Evolutionary conservation across 2,888 invertebrate genomes (phyloP).

Genomic region (Lasioglossum oenotherae): DNA sequence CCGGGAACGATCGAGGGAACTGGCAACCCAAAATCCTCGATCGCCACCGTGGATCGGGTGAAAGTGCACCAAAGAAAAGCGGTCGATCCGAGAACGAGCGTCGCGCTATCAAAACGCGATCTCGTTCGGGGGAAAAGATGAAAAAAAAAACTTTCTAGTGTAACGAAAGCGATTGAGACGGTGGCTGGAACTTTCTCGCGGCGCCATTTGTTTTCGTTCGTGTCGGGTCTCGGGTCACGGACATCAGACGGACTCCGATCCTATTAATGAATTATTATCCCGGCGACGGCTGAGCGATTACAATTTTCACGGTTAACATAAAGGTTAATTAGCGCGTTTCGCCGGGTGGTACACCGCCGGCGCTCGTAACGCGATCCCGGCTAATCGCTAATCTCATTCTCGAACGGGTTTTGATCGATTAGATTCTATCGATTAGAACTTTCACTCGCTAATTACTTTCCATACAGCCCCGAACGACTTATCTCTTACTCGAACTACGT

Average conservation of each 20-base stretch:
- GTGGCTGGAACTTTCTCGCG: slow-evolving; percentile 65
- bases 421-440: slow-evolving; percentile 37
- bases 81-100: slow-evolving; percentile 47
- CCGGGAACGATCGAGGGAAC: background rate
- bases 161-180: slow-evolving; percentile 52
- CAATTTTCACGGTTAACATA: slow-evolving; percentile 34
- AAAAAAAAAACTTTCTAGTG: slow-evolving; percentile 63
- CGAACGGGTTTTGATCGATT: background rate
- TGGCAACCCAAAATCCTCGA: background rate
- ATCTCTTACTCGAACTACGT: slow-evolving; percentile 12
- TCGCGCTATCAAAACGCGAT: slow-evolving; percentile 58
- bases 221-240: slow-evolving; percentile 49
- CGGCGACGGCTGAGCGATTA: background rate
- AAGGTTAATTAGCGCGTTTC: slow-evolving; percentile 14
- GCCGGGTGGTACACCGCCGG: background rate
- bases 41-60: slow-evolving; percentile 51
- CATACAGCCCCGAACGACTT: background rate
- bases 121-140: slow-evolving; percentile 40
- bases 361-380: background rate
- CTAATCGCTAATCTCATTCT: slow-evolving; percentile 1
- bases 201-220: slow-evolving; percentile 48
- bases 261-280: background rate
- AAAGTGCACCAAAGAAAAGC: slow-evolving; percentile 52
- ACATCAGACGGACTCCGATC: slow-evolving; percentile 9
- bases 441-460: slow-evolving; percentile 37